Conservation (phyloP, 1,140 invertebrate genomes). For the Teleopsis dalmanni region DNA sequence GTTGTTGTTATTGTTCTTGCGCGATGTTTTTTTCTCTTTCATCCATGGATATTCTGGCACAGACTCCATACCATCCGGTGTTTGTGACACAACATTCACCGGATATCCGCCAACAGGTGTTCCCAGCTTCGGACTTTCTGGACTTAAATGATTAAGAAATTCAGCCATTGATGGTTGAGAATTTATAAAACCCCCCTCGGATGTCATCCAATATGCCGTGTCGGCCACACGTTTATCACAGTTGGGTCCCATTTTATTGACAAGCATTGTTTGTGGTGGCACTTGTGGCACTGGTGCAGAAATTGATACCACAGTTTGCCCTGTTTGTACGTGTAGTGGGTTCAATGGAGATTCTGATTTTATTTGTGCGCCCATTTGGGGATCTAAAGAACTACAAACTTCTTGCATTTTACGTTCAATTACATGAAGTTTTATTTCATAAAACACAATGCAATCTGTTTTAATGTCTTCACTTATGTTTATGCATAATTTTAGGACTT, state of each 20-base stretch:
- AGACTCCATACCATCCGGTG: constrained; percentile 55
- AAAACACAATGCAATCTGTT: no score
- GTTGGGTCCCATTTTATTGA: constrained; percentile 40
- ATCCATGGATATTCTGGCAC: constrained; percentile 94
- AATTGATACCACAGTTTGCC: constrained; percentile 16
- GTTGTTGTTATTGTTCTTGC: constrained; percentile 68
- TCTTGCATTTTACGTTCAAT: constrained; percentile 44
- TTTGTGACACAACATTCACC: constrained; percentile 46
- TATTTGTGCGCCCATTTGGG: constrained; percentile 41
- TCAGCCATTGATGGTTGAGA: constrained; percentile 89
- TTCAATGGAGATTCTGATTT: constrained; percentile 41
- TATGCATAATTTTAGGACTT: no score
- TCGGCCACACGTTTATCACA: constrained; percentile 42
- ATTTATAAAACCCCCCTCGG: constrained; percentile 83
- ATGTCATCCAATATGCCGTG: constrained; percentile 42
- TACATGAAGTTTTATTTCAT: no score
- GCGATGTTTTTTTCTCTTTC: constrained; percentile 93
- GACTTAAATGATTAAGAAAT: constrained; percentile 69
- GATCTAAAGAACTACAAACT: constrained; percentile 39
- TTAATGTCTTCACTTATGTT: no score
- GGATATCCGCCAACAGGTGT: constrained; percentile 45
- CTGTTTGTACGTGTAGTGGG: constrained; percentile 35
- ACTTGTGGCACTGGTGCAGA: constrained; percentile 1
- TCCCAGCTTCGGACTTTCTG: constrained; percentile 48
- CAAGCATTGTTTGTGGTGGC: constrained; percentile 32